Percentiles rank a stretch among this genome's conserved stretches.
Conservation (phyloP, 2,797 vertebrate species). For the Myiothlypis coronata region DNA sequence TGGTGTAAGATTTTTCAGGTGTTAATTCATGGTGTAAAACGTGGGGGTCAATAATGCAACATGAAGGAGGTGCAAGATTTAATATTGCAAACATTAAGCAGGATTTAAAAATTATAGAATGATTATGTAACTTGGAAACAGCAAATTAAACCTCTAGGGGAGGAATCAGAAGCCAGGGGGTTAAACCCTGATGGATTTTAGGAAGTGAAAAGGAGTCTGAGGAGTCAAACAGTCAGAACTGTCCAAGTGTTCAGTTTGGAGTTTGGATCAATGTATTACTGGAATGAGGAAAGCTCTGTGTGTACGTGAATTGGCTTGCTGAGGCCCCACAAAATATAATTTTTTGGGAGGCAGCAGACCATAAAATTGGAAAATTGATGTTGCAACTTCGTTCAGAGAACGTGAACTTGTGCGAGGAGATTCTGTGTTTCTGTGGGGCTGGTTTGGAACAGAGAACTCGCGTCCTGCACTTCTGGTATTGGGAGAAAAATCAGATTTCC, state of each 20-base stretch:
- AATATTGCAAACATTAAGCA: background rate
- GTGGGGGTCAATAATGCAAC: rapidly evolving
- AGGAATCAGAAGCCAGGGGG: background rate
- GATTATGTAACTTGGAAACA: background rate
- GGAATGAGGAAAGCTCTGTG: background rate
- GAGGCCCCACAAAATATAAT: background rate
- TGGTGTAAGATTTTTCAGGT: too few relatives aligned
- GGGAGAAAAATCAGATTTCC: background rate
- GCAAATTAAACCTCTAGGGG: background rate
- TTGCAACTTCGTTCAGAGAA: background rate
- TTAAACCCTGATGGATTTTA: background rate
- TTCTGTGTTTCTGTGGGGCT: background rate
- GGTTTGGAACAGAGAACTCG: background rate
- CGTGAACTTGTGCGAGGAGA: background rate
- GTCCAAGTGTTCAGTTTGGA: background rate
- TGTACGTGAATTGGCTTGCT: background rate
- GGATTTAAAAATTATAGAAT: background rate
- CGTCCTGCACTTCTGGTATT: rapidly evolving
- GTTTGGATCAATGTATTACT: background rate
- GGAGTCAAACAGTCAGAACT: background rate
- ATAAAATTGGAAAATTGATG: constrained; percentile 56
- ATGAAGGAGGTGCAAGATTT: background rate
- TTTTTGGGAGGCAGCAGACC: background rate
- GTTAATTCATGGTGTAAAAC: background rate
- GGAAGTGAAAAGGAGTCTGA: background rate